Percentiles rank a stretch among this genome's conserved stretches.
Evolutionary conservation across 2,113 vertebrate genomes (phyloP).

Genomic region (Pyrgilauda ruficollis): DNA sequence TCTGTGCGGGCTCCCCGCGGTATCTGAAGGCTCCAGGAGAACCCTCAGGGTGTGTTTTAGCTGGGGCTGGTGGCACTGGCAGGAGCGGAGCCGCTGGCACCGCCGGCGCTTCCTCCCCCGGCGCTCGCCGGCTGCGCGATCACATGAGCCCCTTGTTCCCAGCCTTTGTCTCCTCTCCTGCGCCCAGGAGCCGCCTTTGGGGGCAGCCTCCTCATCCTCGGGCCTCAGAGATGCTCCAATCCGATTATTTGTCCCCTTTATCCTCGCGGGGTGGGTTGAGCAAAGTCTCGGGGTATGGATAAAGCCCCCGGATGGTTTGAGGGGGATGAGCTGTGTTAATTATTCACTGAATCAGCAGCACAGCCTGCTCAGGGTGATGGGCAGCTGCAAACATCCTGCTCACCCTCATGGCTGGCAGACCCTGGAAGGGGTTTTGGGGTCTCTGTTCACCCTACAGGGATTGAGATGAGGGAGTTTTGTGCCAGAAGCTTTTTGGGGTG

Average conservation of each 20-base stretch:
- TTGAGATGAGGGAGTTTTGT: not conserved
- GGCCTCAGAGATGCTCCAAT: not conserved
- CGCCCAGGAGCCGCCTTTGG: not conserved
- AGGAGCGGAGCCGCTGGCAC: not conserved
- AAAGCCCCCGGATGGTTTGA: not conserved
- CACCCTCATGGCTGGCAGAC: not conserved
- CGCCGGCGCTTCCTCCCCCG: not conserved
- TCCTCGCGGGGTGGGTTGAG: not conserved
- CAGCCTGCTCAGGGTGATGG: not conserved
- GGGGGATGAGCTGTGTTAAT: not conserved
- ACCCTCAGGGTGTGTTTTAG: rapidly evolving
- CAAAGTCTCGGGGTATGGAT: not conserved
- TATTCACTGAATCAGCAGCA: not conserved
- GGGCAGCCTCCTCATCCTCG: not conserved
- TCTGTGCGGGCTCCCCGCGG: not conserved
- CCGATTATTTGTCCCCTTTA: not conserved
- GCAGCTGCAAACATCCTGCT: not conserved
- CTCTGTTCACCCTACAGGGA: not conserved
- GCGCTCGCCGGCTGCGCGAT: not conserved
- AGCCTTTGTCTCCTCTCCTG: conserved; percentile 45
- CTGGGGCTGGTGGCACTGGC: not conserved
- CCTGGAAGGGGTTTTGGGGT: not conserved
- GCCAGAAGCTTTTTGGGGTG: not conserved
- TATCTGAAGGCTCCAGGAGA: not conserved
- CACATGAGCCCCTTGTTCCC: conserved; percentile 36